A percentile compares a stretch with the other conserved stretches of the same genome.
phyloP scores from a whole-genome alignment of 2,113 vertebrate genomes.

The Mus pahari region DNA sequence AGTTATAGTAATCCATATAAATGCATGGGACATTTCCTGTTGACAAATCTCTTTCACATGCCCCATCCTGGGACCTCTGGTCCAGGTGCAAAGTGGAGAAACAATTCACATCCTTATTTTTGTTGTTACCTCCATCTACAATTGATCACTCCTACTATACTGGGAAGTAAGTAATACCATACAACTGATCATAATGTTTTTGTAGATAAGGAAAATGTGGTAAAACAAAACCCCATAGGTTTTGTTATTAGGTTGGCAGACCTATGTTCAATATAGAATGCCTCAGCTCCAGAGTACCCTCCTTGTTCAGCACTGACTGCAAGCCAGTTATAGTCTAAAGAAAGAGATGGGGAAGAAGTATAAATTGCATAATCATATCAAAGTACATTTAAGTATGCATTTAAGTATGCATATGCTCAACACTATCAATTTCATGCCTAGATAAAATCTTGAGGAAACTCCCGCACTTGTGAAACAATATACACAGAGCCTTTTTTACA shows the following conservation, averaged over 20 bases:
- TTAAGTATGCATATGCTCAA: not conserved
- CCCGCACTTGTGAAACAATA: not conserved
- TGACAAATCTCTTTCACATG: not conserved
- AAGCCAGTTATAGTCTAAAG: not conserved
- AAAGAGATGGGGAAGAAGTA: not conserved
- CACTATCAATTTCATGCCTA: not conserved
- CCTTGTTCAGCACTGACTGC: not conserved
- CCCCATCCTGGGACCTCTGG: not conserved
- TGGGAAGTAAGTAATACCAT: not conserved
- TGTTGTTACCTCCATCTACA: not conserved
- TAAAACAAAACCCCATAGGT: not conserved
- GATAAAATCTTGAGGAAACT: constrained; percentile 11
- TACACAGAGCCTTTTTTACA: not conserved
- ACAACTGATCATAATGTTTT: not conserved
- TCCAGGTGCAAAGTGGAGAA: not conserved
- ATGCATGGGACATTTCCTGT: constrained; percentile 1
- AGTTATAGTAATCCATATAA: constrained; percentile 52
- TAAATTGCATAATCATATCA: not conserved
- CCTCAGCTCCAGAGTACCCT: not conserved
- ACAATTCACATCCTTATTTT: not conserved
- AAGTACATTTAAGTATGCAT: constrained; percentile 10
- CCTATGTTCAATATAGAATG: not conserved
- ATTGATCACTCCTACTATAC: not conserved
- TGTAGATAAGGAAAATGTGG: constrained; percentile 27
- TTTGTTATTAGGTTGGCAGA: constrained; percentile 2